Base-by-base conservation (phyloP, 2,113 vertebrate genomes). In the Lepidothrix coronata region DNA sequence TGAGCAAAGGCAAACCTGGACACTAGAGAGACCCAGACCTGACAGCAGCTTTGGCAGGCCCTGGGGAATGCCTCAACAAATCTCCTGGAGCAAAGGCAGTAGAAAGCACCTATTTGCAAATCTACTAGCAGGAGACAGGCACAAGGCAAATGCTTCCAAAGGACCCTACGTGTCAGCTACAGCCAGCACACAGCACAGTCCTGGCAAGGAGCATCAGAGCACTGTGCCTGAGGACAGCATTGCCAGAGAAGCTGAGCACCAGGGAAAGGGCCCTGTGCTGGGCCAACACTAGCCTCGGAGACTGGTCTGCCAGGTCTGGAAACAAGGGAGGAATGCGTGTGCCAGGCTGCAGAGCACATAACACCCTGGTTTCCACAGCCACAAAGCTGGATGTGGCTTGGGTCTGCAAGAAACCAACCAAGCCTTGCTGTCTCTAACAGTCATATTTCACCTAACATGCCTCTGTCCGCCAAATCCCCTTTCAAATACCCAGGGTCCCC, bases 191-290 rank as follows among this genome's bases (percentile, higher is more conserved):
- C 39, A 35, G 49, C 21, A 49, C 0, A 0, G 51, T 41, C 22
- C 37, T 12, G 46, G 46, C 43, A 37, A 77, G 24, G 28, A 91
- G 35, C 0, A 0, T 6, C 1, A 0, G 11, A 59, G 28, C 48
- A 59, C 48, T 2, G 0, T 1, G 8, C 17, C 78, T 5, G 3
- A 63, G 43, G 66, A 75, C 43, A 31, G 54, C 84, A 46, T 4
- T 0, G 0, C 39, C 54, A 48, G 49, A 30, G 27, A 52, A 76
- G 41, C 33, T 58, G 35, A 41, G 73, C 44, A 54, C 22, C 23
- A 35, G 66, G 19, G 81, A 66, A 28, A 74, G 8, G 31, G 23
- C 14, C 41, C 37, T 48, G 67, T 1, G 5, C 65, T 62, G 7
- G 48, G 43, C 31, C 41, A 85, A 11, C 2, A 11, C 17, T 20